Base-by-base conservation (phyloP, 2,888 invertebrate genomes). In the Tricholauxania praeusta region DNA sequence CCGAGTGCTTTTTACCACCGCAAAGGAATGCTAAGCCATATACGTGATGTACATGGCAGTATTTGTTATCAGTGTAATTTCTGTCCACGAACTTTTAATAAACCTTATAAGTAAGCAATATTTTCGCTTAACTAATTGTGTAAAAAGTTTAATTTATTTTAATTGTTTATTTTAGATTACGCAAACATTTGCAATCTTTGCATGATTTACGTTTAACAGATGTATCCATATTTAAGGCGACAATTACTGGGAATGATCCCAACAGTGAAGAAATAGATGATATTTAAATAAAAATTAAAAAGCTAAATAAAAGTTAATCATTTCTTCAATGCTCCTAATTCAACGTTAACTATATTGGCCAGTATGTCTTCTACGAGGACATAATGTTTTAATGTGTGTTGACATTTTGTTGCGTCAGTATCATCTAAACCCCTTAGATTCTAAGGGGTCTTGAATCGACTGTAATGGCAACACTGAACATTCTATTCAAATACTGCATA, bases 81-180 rank as follows among this genome's bases (percentile, higher is more conserved):
- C 15, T 77, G 77, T 63, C 72, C 70, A 48, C 74, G 72, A 19
- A 51, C 72, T 12, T 77, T 76, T 60, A 71, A 76, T 10, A 77
- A 77, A 32, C 76, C 77, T 15, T 76, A 77, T 28, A 74, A 76
- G 77, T 77, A 73, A 73, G 74, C 65, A 19, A 0, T 70, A 6
- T 1, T 53, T 28, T 60, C 2, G 0, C 49, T 60, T 51, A 55
- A 14, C 12, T 19, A 8, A 57, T 12, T 48, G 7, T 39, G 51
- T 71, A 22, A 64, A 39, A 71, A 28, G 17, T 22, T 17, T 17
- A 19, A 32, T 12, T 22, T 70, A 62, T 22, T 28, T 2, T 48
- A 22, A 52, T 12, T 28, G 14, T 22, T 22, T 22, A 63, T 57
- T 65, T 49, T 19, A 77, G 77, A 73, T 71, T 77, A 53, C 74